Base-by-base conservation (phyloP, 2,113 vertebrate genomes). In the Syngnathus floridae region DNA sequence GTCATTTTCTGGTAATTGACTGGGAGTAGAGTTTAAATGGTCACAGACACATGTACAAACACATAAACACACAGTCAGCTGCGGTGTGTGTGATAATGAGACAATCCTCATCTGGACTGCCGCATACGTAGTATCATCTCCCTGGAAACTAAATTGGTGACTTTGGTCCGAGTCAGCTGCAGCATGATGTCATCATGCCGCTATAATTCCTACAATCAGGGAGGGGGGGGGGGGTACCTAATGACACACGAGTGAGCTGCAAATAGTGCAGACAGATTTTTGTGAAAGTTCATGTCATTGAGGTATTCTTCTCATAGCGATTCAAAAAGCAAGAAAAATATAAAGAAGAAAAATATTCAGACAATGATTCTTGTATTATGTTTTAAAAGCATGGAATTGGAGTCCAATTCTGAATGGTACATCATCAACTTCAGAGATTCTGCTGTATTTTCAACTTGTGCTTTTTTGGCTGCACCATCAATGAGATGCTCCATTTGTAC, bases 1-100 rank as follows among this genome's bases (percentile, higher is more conserved):
- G 81, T 82, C 70, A 84, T 87, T 88, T 86, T 86, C 78, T 86
- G 82, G 85, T 87, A 86, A 87, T 86, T 85, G 84, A 84, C 84
- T 83, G 81, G 78, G 76, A 83, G 83, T 77, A 77, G 75, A 85
- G 75, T 83, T 87, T 83, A 87, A 86, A 87, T 82, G 80, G 81
- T 85, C 75, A 82, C 77, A 82, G 61, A 78, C 76, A 66, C 72
- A 71, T 31, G 62, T 57, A 73, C 69, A 71, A 51, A 67, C 36
- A 46, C 63, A 65, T 71, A 63, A 69, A 72, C 72, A 48, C 60
- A 69, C 10, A 62, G 62, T 74, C 69, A 83, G 82, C 83, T 85
- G 85, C 26, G 64, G 82, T 40, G 36, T 77, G 80, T 87, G 84
- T 77, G 84, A 85, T 89, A 89, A 87, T 87, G 84, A 87, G 82